Percentiles rank a stretch among this genome's conserved stretches.
phyloP scores from a whole-genome alignment of 1,140 invertebrate species.

The Aphidius ervi region DNA sequence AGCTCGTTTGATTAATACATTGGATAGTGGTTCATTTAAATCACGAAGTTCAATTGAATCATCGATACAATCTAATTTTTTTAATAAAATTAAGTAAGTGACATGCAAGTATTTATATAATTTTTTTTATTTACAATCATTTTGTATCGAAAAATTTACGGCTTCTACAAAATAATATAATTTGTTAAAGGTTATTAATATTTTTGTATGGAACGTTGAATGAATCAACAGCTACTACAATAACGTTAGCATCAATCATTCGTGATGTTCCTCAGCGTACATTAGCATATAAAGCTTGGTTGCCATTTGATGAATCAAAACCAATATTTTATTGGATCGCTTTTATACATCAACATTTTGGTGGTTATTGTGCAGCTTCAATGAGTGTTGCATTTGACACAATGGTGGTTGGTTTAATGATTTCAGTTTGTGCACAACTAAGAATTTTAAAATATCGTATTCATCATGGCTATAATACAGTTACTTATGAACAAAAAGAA shows the following conservation, averaged over 20 bases:
- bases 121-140: too few species aligned
- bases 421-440: background rate
- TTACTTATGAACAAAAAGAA: background rate
- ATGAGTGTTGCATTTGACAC: constrained; percentile 2
- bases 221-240: background rate
- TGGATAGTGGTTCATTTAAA: too few species aligned
- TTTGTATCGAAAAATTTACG: too few species aligned
- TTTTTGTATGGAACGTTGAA: constrained; percentile 1
- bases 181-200: background rate
- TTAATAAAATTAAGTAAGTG: too few species aligned
- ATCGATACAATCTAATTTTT: too few species aligned
- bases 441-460: constrained; percentile 1
- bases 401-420: background rate
- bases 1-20: too few species aligned
- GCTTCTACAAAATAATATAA: background rate
- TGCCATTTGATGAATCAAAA: background rate
- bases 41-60: too few species aligned
- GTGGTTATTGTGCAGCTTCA: background rate
- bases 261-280: background rate
- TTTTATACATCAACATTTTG: constrained; percentile 1
- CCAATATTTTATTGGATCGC: background rate
- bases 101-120: too few species aligned
- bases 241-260: background rate
- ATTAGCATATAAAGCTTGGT: background rate
- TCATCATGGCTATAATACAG: background rate